phyloP scores from a whole-genome alignment of 2,888 invertebrate species.

The Tetragnatha montana region DNA sequence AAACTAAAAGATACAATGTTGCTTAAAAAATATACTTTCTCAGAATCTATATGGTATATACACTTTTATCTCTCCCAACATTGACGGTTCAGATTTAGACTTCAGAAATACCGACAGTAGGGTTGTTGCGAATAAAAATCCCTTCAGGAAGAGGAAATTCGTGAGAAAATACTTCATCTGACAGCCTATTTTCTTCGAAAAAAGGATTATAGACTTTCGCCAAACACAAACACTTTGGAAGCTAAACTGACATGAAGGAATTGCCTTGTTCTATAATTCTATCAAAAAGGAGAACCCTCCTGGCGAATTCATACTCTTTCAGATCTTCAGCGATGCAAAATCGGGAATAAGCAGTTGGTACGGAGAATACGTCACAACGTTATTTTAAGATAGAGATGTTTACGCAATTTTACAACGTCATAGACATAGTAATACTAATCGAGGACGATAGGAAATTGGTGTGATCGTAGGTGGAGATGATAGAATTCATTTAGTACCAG shows the following conservation, averaged over 20 bases:
- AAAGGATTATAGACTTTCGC: slow-evolving; percentile 19
- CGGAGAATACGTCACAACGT: neutral
- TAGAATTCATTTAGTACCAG: no score
- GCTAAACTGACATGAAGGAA: slow-evolving; percentile 25
- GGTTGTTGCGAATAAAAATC: neutral
- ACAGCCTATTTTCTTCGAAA: neutral
- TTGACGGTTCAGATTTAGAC: neutral
- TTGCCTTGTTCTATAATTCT: slow-evolving; percentile 1
- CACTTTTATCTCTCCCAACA: neutral
- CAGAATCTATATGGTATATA: no score
- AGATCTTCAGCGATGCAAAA: neutral
- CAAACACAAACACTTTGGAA: slow-evolving; percentile 22
- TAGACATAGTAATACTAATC: neutral
- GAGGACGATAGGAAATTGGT: neutral
- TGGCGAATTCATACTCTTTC: neutral
- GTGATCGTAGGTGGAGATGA: neutral
- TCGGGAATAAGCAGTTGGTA: neutral
- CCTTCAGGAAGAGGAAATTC: neutral
- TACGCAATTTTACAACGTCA: no score
- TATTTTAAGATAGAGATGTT: no score
- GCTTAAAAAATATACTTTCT: no score
- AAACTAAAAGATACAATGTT: no score
- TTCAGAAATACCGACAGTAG: neutral
- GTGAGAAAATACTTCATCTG: neutral
- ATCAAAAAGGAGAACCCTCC: neutral